These are phyloP conservation scores for Bellardia bayeri DNA, from an alignment of 2,888 invertebrate species.

Conservation along the genomic window DNA sequence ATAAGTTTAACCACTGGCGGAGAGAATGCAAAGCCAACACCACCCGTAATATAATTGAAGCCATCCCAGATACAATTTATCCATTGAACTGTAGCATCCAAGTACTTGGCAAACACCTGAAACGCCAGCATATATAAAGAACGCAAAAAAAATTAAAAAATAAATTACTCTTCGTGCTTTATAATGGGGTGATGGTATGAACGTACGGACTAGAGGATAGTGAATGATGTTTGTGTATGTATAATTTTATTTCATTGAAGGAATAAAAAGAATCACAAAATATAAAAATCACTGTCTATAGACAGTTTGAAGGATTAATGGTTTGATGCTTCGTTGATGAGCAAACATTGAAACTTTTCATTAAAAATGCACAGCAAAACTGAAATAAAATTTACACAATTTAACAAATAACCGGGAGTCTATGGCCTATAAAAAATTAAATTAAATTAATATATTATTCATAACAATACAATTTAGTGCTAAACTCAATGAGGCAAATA, in stretches of 20 bases:
- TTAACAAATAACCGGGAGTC: too few species aligned
- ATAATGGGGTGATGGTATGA: too few species aligned
- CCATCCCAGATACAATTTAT: slow-evolving; percentile 90
- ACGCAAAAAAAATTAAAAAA: not conserved
- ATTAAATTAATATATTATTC: too few species aligned
- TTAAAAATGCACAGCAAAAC: too few species aligned
- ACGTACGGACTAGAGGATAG: not conserved
- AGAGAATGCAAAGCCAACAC: slow-evolving; percentile 93
- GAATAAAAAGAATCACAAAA: too few species aligned
- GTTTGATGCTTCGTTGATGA: not conserved
- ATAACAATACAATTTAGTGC: too few species aligned
- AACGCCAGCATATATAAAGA: slow-evolving; percentile 77
- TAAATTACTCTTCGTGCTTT: too few species aligned
- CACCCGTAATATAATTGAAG: slow-evolving; percentile 97
- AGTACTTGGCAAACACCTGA: slow-evolving; percentile 81
- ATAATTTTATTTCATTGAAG: slow-evolving; percentile 38
- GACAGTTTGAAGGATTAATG: too few species aligned
- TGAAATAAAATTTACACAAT: too few species aligned
- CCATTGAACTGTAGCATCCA: slow-evolving; percentile 81
- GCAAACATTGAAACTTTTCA: not conserved
- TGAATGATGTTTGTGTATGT: slow-evolving; percentile 17
- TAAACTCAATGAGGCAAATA: too few species aligned
- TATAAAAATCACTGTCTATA: too few species aligned
- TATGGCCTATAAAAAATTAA: too few species aligned
- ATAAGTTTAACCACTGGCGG: slow-evolving; percentile 86